Evolutionary conservation across 2,888 invertebrate genomes (phyloP).

Genomic region (Conistra vaccinii): DNA sequence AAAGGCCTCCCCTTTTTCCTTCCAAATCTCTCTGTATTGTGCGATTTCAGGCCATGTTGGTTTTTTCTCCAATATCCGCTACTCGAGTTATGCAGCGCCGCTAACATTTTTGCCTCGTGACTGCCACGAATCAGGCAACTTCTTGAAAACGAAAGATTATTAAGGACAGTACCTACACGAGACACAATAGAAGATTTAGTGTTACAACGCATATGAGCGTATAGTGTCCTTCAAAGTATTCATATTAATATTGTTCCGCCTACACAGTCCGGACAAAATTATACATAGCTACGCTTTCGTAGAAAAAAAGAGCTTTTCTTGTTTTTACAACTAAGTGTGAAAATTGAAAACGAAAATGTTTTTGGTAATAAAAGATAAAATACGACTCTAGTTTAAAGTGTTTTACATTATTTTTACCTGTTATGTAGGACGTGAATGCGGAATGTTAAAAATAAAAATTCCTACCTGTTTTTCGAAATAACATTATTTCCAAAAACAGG

Average conservation of each 20-base stretch:
- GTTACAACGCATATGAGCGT: no score
- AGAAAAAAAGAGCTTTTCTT: slow-evolving; percentile 21
- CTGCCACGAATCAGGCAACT: no score
- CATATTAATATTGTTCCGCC: no score
- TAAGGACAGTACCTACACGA: no score
- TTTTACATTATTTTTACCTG: slow-evolving; percentile 27
- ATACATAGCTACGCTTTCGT: neutral
- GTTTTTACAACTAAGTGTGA: slow-evolving; percentile 29
- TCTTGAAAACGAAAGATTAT: neutral
- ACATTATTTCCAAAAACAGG: neutral
- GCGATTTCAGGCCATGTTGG: no score
- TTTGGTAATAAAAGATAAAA: slow-evolving; percentile 44
- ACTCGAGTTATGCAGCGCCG: no score
- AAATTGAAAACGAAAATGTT: slow-evolving; percentile 32
- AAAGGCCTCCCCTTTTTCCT: no score
- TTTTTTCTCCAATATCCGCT: no score
- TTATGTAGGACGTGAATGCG: neutral
- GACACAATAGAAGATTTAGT: no score
- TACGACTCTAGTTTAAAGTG: slow-evolving; percentile 33
- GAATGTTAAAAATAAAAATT: slow-evolving; percentile 15
- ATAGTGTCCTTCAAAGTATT: no score
- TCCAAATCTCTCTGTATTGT: no score
- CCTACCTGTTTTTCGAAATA: neutral
- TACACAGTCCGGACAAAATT: neutral
- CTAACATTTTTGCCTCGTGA: no score